Conservation (phyloP, 2,888 invertebrate species). For the Microctonus brassicae region DNA sequence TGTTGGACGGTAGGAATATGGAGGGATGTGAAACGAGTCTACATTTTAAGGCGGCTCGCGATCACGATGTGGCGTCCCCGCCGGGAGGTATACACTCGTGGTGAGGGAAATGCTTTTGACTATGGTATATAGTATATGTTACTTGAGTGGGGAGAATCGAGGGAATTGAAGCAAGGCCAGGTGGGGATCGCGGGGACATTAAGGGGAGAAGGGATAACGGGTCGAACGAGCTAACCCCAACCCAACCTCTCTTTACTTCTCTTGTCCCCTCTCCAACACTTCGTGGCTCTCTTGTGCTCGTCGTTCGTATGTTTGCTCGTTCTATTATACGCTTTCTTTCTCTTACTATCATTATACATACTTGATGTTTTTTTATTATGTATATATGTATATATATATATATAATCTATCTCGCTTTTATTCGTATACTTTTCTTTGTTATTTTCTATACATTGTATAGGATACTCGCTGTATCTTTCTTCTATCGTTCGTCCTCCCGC, state of each 20-base stretch:
- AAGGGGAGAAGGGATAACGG: conserved; percentile 66
- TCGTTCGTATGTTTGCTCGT: no score
- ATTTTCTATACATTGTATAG: background rate
- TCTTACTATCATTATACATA: conserved; percentile 6
- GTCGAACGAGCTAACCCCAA: conserved; percentile 70
- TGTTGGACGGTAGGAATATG: conserved; percentile 50
- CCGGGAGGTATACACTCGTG: conserved; percentile 38
- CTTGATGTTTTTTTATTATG: conserved; percentile 10
- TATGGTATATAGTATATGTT: no score
- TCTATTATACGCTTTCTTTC: conserved; percentile 33
- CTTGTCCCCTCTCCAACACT: conserved; percentile 44
- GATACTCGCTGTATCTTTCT: background rate
- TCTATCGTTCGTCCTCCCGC: conserved; percentile 10
- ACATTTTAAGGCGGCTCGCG: conserved; percentile 52
- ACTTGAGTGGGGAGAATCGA: conserved; percentile 28
- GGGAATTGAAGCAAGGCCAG: conserved; percentile 59
- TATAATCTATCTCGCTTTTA: conserved; percentile 29
- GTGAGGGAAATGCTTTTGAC: conserved; percentile 28
- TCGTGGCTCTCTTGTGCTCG: conserved; percentile 20
- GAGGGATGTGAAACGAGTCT: conserved; percentile 67
- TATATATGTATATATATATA: conserved; percentile 18
- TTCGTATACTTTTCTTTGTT: background rate
- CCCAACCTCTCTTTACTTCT: conserved; percentile 50
- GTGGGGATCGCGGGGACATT: conserved; percentile 48
- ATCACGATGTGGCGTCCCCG: conserved; percentile 51